These are phyloP conservation scores for Gryllus longicercus DNA, from an alignment of 2,888 invertebrate species.

Conservation along the genomic window DNA sequence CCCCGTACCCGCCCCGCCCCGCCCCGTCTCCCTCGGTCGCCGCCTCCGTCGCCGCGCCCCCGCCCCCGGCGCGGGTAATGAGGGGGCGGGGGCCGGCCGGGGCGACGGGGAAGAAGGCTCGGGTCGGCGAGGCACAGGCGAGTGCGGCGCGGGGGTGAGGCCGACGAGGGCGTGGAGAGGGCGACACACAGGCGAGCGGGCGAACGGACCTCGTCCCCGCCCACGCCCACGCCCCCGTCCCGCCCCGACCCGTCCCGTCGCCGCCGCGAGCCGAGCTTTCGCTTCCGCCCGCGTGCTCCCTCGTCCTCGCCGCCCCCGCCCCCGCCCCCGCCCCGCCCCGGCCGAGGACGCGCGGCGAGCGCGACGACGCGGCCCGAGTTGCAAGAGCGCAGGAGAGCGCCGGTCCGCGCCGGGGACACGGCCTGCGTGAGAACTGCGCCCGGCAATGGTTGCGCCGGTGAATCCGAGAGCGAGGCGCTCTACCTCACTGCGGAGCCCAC, in stretches of 20 bases:
- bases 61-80: constrained; percentile 21
- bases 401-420: constrained; percentile 30
- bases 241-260: constrained; percentile 37
- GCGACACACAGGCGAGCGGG: not conserved
- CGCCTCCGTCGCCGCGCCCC: not conserved
- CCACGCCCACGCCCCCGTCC: constrained; percentile 19
- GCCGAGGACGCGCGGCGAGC: constrained; percentile 32
- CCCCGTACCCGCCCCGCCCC: not conserved
- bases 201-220: constrained; percentile 3
- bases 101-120: not conserved
- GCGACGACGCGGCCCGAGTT: constrained; percentile 27
- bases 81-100: no score
- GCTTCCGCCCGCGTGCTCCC: constrained; percentile 43
- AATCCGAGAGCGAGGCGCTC: no score
- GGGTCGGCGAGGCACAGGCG: constrained; percentile 3
- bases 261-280: constrained; percentile 38
- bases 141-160: not conserved
- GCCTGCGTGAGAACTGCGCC: constrained; percentile 25
- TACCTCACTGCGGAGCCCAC: no score
- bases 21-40: not conserved
- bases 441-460: no score
- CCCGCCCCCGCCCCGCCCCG: constrained; percentile 32
- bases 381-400: constrained; percentile 22
- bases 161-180: not conserved
- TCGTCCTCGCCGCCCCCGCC: constrained; percentile 25